A percentile compares a stretch with the other conserved stretches of the same genome.
Conservation (phyloP, 2,888 invertebrate species). For the Aphodius granarius region DNA sequence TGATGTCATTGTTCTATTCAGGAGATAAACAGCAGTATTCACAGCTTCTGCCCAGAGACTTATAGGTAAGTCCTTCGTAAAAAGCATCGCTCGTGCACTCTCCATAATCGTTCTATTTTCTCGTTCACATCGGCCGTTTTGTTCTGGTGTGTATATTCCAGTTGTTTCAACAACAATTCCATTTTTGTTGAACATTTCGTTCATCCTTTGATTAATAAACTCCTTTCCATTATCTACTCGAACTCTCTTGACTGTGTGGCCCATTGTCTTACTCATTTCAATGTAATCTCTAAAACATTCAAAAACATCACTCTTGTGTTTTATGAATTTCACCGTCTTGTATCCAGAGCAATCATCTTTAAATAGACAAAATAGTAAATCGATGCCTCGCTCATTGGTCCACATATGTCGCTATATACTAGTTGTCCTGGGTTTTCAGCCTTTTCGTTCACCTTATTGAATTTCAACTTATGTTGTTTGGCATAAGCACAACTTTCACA, state of each 20-base stretch:
- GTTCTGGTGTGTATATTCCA: conserved; percentile 38
- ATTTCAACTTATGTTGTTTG: conserved; percentile 32
- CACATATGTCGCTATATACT: conserved; percentile 29
- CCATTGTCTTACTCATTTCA: conserved; percentile 13
- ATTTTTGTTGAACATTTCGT: conserved; percentile 25
- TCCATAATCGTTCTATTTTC: conserved; percentile 45
- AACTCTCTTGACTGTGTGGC: conserved; percentile 19
- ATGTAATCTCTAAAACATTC: conserved; percentile 21
- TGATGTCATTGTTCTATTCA: conserved; percentile 38
- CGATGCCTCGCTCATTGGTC: conserved; percentile 24
- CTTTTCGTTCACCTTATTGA: background rate
- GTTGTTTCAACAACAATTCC: conserved; percentile 37
- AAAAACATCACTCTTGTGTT: conserved; percentile 29
- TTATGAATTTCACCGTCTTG: conserved; percentile 28
- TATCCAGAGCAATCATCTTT: conserved; percentile 32
- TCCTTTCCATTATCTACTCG: conserved; percentile 29
- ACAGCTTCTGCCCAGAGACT: conserved; percentile 47
- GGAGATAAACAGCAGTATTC: conserved; percentile 41
- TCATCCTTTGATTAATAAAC: conserved; percentile 16
- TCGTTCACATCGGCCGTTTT: conserved; percentile 43
- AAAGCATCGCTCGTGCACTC: conserved; percentile 42
- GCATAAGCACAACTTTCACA: conserved; percentile 17
- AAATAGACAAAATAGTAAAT: conserved; percentile 30
- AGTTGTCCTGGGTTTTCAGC: conserved; percentile 23
- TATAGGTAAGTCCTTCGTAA: conserved; percentile 35